These are phyloP conservation scores for Acropora yongei DNA, from an alignment of 64 coral and sea anemone species.

Conservation along the genomic window DNA sequence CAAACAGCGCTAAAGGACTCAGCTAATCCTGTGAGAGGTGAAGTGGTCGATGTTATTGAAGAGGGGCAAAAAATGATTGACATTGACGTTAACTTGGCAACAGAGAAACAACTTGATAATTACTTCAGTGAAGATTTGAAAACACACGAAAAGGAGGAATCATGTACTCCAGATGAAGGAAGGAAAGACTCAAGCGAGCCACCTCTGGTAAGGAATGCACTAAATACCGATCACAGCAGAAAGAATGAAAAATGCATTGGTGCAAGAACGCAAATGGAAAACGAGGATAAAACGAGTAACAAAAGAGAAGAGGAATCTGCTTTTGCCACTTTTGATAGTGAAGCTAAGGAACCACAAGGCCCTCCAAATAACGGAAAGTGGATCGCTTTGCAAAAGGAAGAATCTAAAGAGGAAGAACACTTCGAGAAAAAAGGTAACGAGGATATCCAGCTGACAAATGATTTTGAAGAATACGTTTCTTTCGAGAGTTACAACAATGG, in stretches of 20 bases:
- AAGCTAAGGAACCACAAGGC: background rate
- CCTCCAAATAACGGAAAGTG: background rate
- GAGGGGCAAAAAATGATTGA: background rate
- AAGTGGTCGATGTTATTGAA: background rate
- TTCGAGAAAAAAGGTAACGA: background rate
- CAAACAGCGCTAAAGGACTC: constrained; percentile 1
- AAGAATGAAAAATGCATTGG: background rate
- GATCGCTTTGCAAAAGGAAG: background rate
- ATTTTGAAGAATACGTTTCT: background rate
- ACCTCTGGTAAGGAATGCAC: background rate
- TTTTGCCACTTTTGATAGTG: background rate
- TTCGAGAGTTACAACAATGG: background rate
- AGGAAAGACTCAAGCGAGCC: background rate
- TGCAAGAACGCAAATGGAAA: background rate
- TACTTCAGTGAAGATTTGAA: background rate
- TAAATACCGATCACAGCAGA: background rate
- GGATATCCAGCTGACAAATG: background rate
- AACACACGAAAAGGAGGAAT: background rate
- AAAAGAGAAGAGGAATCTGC: background rate
- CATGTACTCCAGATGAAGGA: background rate
- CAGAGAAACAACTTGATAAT: background rate
- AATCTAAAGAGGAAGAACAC: background rate
- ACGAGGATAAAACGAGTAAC: background rate
- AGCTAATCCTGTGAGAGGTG: background rate
- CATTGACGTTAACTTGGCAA: background rate